Percentiles rank a stretch among this genome's conserved stretches.
These are phyloP conservation scores for Macrosteles quadrilineatus DNA, from an alignment of 1,140 invertebrate genomes.

Conservation along the genomic window DNA sequence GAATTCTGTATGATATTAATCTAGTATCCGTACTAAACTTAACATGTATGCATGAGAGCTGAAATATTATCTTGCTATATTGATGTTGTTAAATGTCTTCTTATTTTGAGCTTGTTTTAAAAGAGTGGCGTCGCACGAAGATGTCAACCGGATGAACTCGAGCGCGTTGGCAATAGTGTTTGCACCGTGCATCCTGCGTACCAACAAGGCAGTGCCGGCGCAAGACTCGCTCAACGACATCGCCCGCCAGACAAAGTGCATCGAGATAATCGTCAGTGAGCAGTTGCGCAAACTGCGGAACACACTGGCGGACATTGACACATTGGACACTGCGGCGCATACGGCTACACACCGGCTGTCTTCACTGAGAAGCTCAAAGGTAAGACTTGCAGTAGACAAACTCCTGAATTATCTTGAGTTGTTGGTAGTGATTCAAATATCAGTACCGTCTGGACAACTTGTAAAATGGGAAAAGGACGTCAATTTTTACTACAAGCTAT, in stretches of 20 bases:
- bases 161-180: slow-evolving; percentile 93
- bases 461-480: too few relatives aligned
- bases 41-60: too few relatives aligned
- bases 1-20: too few relatives aligned
- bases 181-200: slow-evolving; percentile 89
- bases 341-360: slow-evolving; percentile 73
- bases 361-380: slow-evolving; percentile 71
- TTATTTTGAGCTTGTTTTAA: too few relatives aligned
- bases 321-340: slow-evolving; percentile 78
- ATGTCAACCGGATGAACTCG: slow-evolving; percentile 89
- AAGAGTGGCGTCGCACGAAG: slow-evolving; percentile 80
- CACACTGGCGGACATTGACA: slow-evolving; percentile 86
- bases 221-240: slow-evolving; percentile 87
- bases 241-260: slow-evolving; percentile 75
- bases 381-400: slow-evolving; percentile 46
- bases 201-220: slow-evolving; percentile 80
- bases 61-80: too few relatives aligned
- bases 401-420: too few relatives aligned
- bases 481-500: too few relatives aligned
- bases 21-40: too few relatives aligned
- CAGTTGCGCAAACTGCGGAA: slow-evolving; percentile 71
- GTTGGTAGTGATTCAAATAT: too few relatives aligned
- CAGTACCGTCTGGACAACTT: too few relatives aligned
- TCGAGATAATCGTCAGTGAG: slow-evolving; percentile 85
- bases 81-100: too few relatives aligned